Evolutionary conservation across 2,797 vertebrate species (phyloP).

Genomic region (Sarcoramphus papa): DNA sequence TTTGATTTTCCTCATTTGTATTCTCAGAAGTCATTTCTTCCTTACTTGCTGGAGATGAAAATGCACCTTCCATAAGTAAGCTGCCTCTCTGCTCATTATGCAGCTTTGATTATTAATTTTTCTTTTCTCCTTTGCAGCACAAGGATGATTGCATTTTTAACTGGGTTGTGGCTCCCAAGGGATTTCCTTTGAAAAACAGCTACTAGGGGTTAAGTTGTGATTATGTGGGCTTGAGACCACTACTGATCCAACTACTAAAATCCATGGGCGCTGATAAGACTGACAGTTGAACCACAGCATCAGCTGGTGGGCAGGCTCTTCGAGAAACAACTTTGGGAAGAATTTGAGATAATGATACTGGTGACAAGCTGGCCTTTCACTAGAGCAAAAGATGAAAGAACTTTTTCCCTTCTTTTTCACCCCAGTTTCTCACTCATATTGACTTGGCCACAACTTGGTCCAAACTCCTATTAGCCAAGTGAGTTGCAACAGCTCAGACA

Average conservation of each 20-base stretch:
- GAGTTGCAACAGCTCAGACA: neutral
- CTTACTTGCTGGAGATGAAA: slow-evolving; percentile 59
- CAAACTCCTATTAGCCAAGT: neutral
- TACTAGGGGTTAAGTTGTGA: neutral
- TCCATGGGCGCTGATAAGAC: neutral
- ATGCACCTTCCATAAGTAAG: slow-evolving; percentile 41
- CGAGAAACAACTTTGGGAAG: neutral
- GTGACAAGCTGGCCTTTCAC: neutral
- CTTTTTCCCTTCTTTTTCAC: neutral
- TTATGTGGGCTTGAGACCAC: neutral
- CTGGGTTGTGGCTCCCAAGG: neutral
- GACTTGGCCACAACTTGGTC: neutral
- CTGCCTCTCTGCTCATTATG: slow-evolving; percentile 58
- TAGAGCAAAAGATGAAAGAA: neutral
- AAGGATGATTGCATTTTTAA: slow-evolving; percentile 51
- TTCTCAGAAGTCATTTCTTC: slow-evolving; percentile 50
- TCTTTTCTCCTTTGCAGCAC: slow-evolving; percentile 12
- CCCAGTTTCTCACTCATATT: neutral
- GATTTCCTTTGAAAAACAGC: neutral
- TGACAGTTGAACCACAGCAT: neutral
- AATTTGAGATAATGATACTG: neutral
- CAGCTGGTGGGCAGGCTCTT: neutral
- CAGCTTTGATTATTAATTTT: slow-evolving; percentile 61
- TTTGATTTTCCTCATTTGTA: slow-evolving; percentile 67
- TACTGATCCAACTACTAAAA: neutral